Evolutionary conservation across 2,888 invertebrate species (phyloP).

Genomic region (Cylloceria caligata): DNA sequence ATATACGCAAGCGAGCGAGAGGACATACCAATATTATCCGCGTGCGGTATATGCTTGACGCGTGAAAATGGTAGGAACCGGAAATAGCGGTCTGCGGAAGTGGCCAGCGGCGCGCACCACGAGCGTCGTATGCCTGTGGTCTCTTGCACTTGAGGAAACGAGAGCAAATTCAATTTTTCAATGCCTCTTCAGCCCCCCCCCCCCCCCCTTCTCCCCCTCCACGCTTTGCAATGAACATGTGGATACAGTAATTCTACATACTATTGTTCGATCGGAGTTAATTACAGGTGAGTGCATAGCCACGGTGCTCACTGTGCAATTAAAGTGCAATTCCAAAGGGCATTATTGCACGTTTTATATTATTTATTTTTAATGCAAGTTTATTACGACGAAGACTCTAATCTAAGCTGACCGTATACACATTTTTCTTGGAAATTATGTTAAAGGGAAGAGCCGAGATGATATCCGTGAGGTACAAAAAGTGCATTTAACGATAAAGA

Average conservation of each 20-base stretch:
- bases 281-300: constrained; percentile 42
- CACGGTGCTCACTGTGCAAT: constrained; percentile 48
- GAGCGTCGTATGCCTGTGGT: constrained; percentile 29
- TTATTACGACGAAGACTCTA: constrained; percentile 26
- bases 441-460: constrained; percentile 1
- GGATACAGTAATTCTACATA: constrained; percentile 42
- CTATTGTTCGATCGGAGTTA: constrained; percentile 56
- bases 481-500: constrained; percentile 67
- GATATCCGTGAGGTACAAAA: constrained; percentile 49
- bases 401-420: not conserved
- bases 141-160: constrained; percentile 27
- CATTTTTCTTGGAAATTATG: not conserved
- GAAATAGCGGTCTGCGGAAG: constrained; percentile 76
- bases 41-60: constrained; percentile 34
- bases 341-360: constrained; percentile 1
- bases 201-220: too few relatives aligned
- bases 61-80: constrained; percentile 70
- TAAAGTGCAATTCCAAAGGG: constrained; percentile 34
- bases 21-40: constrained; percentile 50
- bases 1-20: constrained; percentile 65
- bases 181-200: constrained; percentile 36
- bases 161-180: constrained; percentile 65
- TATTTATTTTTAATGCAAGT: constrained; percentile 47
- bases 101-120: constrained; percentile 58
- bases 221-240: constrained; percentile 32